phyloP scores from a whole-genome alignment of 2,888 invertebrate species.

The Drosophila villosipedis region DNA sequence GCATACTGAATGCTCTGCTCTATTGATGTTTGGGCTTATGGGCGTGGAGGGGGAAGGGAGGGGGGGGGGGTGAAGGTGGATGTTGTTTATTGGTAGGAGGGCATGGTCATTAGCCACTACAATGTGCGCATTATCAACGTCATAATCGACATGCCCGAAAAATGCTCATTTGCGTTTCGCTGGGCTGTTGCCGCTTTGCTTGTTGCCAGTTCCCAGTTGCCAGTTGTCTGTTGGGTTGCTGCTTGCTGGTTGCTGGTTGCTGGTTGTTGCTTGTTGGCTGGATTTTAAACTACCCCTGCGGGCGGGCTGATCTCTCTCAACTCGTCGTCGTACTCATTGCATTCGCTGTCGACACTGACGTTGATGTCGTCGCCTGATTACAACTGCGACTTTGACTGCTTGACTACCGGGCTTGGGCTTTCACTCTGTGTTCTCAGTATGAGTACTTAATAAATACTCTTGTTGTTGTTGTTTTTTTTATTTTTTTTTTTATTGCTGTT shows the following conservation, averaged over 20 bases:
- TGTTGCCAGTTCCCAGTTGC: constrained; percentile 3
- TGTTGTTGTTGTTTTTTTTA: not conserved
- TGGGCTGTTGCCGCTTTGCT: constrained; percentile 18
- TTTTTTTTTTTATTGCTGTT: not conserved
- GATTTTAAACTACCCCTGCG: constrained; percentile 57
- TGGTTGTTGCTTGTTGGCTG: constrained; percentile 20
- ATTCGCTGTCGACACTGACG: constrained; percentile 19
- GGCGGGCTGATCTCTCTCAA: constrained; percentile 57
- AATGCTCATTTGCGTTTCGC: constrained; percentile 39
- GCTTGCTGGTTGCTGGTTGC: constrained; percentile 8
- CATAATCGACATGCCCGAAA: constrained; percentile 51
- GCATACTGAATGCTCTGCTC: not conserved
- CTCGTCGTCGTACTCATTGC: constrained; percentile 17
- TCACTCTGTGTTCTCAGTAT: constrained; percentile 14
- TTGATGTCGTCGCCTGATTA: constrained; percentile 49
- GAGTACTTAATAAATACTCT: constrained; percentile 25
- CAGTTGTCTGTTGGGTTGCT: constrained; percentile 21
- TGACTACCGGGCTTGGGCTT: constrained; percentile 47
- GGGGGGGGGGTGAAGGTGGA: not conserved
- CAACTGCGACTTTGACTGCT: constrained; percentile 46
- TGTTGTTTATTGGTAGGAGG: not conserved
- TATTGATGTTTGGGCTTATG: not conserved
- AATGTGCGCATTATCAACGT: constrained; percentile 55
- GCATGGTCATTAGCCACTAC: constrained; percentile 40
- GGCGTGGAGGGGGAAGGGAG: not conserved